Percentiles rank a stretch among this genome's conserved stretches.
Evolutionary conservation across 2,888 invertebrate genomes (phyloP).

Genomic region (Aquatica leii): DNA sequence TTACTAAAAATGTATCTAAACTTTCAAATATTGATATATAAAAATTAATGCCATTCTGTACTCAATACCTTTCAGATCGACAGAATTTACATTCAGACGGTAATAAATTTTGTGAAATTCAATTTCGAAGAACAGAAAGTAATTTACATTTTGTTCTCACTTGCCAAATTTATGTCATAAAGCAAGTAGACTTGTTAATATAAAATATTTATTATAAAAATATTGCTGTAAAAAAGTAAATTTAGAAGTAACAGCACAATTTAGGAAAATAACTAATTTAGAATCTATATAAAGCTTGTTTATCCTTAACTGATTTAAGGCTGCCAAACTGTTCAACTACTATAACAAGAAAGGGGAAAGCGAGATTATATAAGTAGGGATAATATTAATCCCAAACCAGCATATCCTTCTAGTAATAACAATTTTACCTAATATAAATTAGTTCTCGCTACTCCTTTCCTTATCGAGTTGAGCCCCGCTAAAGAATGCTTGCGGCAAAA

Average conservation of each 20-base stretch:
- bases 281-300: background rate
- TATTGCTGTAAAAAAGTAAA: too few relatives aligned
- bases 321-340: slow-evolving; percentile 10
- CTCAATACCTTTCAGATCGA: slow-evolving; percentile 19
- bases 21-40: background rate
- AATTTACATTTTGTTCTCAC: slow-evolving; percentile 21
- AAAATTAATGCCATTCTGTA: slow-evolving; percentile 15
- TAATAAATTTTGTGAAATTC: slow-evolving; percentile 24
- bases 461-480: slow-evolving; percentile 34
- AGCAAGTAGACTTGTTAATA: slow-evolving; percentile 15
- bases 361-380: slow-evolving; percentile 33
- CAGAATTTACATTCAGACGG: slow-evolving; percentile 20
- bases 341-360: slow-evolving; percentile 20
- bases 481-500: slow-evolving; percentile 37
- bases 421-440: slow-evolving; percentile 45
- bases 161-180: slow-evolving; percentile 17
- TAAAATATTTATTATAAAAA: slow-evolving; percentile 13
- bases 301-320: slow-evolving; percentile 13
- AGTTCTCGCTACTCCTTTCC: slow-evolving; percentile 36
- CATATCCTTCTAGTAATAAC: slow-evolving; percentile 41
- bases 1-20: too few relatives aligned
- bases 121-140: slow-evolving; percentile 22
- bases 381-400: slow-evolving; percentile 41
- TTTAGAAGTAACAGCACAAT: slow-evolving; percentile 3
- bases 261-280: background rate